Evolutionary conservation across 2,888 invertebrate species (phyloP).

Genomic region (Drosophila cognata): DNA sequence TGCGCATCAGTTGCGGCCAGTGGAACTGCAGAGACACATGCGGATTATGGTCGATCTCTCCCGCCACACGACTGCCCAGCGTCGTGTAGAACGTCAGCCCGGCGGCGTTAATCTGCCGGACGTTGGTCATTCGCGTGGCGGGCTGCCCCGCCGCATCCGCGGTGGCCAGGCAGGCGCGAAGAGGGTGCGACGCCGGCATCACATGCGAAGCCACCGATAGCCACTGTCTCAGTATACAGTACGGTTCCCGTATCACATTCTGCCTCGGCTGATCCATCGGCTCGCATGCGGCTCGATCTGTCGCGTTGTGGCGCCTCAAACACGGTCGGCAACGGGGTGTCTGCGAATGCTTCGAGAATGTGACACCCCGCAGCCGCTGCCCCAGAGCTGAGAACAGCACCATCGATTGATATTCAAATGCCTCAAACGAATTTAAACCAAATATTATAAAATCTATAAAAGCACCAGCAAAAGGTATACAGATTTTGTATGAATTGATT

Average conservation of each 20-base stretch:
- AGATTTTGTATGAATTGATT: neutral
- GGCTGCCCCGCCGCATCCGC: slow-evolving; percentile 92
- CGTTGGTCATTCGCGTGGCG: slow-evolving; percentile 94
- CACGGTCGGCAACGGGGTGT: neutral
- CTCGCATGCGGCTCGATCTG: slow-evolving; percentile 83
- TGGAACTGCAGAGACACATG: slow-evolving; percentile 95
- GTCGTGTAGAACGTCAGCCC: slow-evolving; percentile 98
- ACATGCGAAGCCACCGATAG: slow-evolving; percentile 90
- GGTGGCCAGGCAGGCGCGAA: slow-evolving; percentile 95
- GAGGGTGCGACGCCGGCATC: slow-evolving; percentile 91
- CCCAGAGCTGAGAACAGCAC: slow-evolving; percentile 2
- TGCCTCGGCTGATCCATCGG: slow-evolving; percentile 87
- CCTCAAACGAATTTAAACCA: slow-evolving; percentile 3
- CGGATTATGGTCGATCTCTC: slow-evolving; percentile 93
- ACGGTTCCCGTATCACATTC: slow-evolving; percentile 92
- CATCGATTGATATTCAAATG: slow-evolving; percentile 19
- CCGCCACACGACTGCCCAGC: slow-evolving; percentile 94
- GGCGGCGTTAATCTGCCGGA: slow-evolving; percentile 92
- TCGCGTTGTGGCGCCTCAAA: neutral
- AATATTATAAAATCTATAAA: slow-evolving; percentile 5
- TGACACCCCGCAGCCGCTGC: slow-evolving; percentile 14
- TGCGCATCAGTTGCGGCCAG: slow-evolving; percentile 93
- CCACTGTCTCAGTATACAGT: slow-evolving; percentile 93
- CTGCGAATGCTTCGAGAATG: slow-evolving; percentile 12
- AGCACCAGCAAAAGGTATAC: neutral